These are phyloP conservation scores for Drosophila mayri DNA, from an alignment of 1,140 invertebrate genomes.

Conservation along the genomic window DNA sequence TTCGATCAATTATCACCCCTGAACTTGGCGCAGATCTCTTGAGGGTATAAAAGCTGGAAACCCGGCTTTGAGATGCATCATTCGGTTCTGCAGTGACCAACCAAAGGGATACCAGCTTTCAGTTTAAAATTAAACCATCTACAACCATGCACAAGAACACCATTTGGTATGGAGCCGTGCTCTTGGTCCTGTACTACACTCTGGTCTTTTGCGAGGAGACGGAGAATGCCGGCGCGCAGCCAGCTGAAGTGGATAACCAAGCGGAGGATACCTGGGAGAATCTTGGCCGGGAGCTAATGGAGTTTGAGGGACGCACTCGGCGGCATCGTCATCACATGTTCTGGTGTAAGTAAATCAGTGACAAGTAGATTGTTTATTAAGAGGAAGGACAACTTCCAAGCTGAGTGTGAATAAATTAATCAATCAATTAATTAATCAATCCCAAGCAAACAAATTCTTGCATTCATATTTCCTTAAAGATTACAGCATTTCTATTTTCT, in stretches of 20 bases:
- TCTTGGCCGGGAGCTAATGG: slow-evolving; percentile 55
- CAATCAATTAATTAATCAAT: too few relatives aligned
- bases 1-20: slow-evolving; percentile 69
- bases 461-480: not conserved
- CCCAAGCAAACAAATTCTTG: too few relatives aligned
- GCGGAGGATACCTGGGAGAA: slow-evolving; percentile 37
- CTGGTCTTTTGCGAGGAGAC: slow-evolving; percentile 69
- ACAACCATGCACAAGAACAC: slow-evolving; percentile 67
- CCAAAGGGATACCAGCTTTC: slow-evolving; percentile 42
- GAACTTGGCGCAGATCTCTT: slow-evolving; percentile 49
- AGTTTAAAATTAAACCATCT: not conserved
- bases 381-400: not conserved
- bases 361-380: too few relatives aligned
- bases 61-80: slow-evolving; percentile 53
- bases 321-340: slow-evolving; percentile 71
- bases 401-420: too few relatives aligned
- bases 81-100: slow-evolving; percentile 56
- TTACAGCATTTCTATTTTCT: not conserved
- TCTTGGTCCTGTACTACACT: slow-evolving; percentile 65
- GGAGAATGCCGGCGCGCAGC: slow-evolving; percentile 39
- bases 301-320: slow-evolving; percentile 74
- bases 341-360: slow-evolving; percentile 59
- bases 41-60: slow-evolving; percentile 59
- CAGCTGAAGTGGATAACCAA: slow-evolving; percentile 40
- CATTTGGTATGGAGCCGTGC: slow-evolving; percentile 66